Evolutionary conservation across 2,113 vertebrate species (phyloP).

Genomic region (Ammospiza nelsoni): DNA sequence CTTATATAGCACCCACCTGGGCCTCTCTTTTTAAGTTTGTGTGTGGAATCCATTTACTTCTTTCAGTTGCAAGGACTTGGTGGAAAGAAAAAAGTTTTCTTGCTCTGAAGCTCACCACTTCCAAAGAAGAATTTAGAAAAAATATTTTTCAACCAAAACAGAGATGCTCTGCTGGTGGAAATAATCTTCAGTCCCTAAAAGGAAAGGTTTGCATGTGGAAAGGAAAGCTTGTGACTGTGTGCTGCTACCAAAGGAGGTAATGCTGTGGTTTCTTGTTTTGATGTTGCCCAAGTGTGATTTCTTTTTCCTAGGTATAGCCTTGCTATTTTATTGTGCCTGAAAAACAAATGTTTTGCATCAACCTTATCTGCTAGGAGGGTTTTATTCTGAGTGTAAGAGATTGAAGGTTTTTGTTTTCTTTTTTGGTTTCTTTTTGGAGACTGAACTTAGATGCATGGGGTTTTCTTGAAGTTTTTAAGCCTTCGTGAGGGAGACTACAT

Average conservation of each 20-base stretch:
- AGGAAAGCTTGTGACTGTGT: neutral
- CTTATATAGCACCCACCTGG: neutral
- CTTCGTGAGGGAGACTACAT: neutral
- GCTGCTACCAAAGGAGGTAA: neutral
- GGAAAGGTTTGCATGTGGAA: neutral
- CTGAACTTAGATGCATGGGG: neutral
- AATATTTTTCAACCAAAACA: fast-evolving
- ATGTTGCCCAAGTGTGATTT: neutral
- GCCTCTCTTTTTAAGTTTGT: neutral
- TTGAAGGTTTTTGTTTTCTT: neutral
- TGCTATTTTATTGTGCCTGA: neutral
- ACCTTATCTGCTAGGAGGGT: neutral
- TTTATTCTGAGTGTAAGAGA: neutral
- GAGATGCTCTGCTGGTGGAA: neutral
- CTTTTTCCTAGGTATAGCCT: neutral
- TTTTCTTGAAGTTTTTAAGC: neutral
- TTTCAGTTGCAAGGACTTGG: neutral
- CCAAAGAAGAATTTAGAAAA: neutral
- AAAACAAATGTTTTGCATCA: neutral
- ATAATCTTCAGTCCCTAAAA: neutral
- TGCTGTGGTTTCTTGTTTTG: neutral
- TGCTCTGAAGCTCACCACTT: neutral
- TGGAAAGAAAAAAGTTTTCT: neutral
- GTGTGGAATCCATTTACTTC: fast-evolving
- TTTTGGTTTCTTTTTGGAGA: neutral